Base-by-base conservation (phyloP, 2,113 vertebrate genomes). In the Daboia siamensis region DNA sequence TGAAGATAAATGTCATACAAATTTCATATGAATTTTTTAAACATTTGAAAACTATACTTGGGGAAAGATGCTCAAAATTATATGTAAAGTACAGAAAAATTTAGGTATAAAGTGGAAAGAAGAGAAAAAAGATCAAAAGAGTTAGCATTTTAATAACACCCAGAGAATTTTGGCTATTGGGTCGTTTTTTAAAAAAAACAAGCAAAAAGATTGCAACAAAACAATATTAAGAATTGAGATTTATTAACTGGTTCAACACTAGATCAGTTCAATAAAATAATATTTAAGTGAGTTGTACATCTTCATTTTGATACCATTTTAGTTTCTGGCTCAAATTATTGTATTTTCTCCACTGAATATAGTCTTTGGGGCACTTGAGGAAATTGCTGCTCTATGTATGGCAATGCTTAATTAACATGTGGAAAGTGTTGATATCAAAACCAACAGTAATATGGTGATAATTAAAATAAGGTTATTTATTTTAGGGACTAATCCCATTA, bases 191-290 rank as follows among this genome's bases (percentile, higher is more conserved):
- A 20, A 39, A 80, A 52, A 86, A 26, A 17, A 64, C 44, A 33
- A 69, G n/a, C 54, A 69, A 59, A 23, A 10, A 23, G 64, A 80
- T 54, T 44, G 87, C 88, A 91, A 94, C 91, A 93, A 92, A 4
- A 23, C 61, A 64, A 54, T 55, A 48, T 44, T 13, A 69, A 33
- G 33, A 80, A 4, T 26, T 20, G 57, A 46, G 91, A 88, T 90
- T 90, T 93, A 55, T 89, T 91, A 80, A 91, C 39, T 84, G 29
- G 88, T 46, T 29, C 91, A 90, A 1, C 4, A 24, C 11, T 12
- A 13, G 89, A 92, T 90, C 21, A 48, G 3, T 90, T 94, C 80
- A 93, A 39, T 92, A 94, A 89, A 48, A 2, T 95, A 95, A 57
- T 11, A 93, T 90, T 94, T 51, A 89, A 88, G 64, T 90, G 52